phyloP scores from a whole-genome alignment of 2,113 vertebrate genomes.

The Actenoides hombroni region DNA sequence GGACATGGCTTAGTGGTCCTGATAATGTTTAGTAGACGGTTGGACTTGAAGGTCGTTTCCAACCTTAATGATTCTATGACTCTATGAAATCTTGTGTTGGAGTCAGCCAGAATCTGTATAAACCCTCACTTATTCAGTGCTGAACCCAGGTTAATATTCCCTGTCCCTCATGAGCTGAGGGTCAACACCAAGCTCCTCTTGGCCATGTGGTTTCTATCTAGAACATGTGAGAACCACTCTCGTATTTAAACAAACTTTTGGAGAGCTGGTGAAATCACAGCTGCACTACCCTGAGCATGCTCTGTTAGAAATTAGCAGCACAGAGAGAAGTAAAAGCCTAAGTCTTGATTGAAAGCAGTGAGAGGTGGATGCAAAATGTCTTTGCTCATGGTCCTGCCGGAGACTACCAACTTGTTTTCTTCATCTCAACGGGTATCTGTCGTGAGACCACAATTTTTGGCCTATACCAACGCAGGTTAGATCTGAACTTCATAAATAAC shows the following conservation, averaged over 20 bases:
- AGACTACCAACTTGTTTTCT: neutral
- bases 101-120: neutral
- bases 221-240: neutral
- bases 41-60: no score
- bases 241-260: neutral
- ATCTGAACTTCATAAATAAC: neutral
- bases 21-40: no score
- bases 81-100: neutral
- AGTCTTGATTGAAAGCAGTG: neutral
- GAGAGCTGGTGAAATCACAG: neutral
- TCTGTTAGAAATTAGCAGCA: neutral
- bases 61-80: no score
- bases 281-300: neutral
- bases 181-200: neutral
- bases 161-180: neutral
- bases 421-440: neutral
- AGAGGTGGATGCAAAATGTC: neutral
- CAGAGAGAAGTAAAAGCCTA: neutral
- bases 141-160: neutral
- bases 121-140: accelerated
- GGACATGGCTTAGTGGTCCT: no score
- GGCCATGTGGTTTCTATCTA: neutral
- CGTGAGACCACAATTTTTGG: neutral
- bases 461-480: neutral
- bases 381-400: neutral